A percentile compares a stretch with the other conserved stretches of the same genome.
phyloP scores from a whole-genome alignment of 1,140 invertebrate genomes.

The Heliconius eleuchia region DNA sequence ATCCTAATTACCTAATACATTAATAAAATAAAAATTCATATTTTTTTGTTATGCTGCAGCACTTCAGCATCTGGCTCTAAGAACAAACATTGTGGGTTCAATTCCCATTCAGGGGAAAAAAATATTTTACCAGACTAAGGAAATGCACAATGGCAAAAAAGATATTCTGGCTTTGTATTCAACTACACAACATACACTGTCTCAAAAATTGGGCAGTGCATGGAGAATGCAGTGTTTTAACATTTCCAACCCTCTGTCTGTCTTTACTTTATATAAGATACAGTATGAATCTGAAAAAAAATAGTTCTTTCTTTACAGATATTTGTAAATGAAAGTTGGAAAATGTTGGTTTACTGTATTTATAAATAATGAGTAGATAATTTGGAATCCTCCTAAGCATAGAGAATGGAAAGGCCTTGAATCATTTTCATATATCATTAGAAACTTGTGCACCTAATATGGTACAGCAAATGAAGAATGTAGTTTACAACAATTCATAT shows the following conservation, averaged over 20 bases:
- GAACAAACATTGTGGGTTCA: too few species aligned
- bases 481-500: neutral
- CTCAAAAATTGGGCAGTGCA: too few species aligned
- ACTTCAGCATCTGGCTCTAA: too few species aligned
- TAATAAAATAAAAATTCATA: neutral
- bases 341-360: neutral
- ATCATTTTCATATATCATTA: neutral
- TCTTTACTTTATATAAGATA: too few species aligned
- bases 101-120: too few species aligned
- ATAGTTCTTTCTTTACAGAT: neutral
- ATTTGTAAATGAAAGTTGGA: neutral
- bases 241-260: too few species aligned
- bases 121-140: too few species aligned
- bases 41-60: neutral
- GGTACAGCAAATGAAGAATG: conserved; percentile 1
- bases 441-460: neutral
- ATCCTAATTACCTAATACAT: neutral
- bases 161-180: too few species aligned
- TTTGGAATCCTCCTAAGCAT: neutral
- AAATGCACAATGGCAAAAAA: too few species aligned
- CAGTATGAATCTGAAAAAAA: too few species aligned
- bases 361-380: neutral
- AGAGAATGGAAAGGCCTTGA: conserved; percentile 3
- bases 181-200: too few species aligned
- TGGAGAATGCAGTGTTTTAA: too few species aligned